These are phyloP conservation scores for Esperia sulphurella DNA, from an alignment of 2,888 invertebrate species.

Conservation along the genomic window DNA sequence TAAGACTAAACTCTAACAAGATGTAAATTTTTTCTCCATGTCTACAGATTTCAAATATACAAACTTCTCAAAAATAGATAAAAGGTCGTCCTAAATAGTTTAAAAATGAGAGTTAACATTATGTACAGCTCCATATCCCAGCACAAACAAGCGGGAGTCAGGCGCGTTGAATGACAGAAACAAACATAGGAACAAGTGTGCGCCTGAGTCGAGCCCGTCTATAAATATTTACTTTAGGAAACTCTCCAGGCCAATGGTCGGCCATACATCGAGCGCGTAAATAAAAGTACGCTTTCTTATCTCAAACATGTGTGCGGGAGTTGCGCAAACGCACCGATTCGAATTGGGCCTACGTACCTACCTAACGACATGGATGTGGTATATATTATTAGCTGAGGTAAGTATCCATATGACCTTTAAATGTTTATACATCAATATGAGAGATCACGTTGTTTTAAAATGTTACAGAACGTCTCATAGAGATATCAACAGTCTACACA, in stretches of 20 bases:
- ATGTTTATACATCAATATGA: background rate
- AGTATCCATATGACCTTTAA: too few species aligned
- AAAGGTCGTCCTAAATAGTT: too few species aligned
- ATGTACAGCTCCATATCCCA: background rate
- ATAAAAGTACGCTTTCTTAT: constrained; percentile 75
- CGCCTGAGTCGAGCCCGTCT: constrained; percentile 54
- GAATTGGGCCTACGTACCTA: constrained; percentile 29
- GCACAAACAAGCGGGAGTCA: constrained; percentile 31
- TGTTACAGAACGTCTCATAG: background rate
- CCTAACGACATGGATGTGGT: background rate
- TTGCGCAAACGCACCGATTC: constrained; percentile 58
- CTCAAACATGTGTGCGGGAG: constrained; percentile 57
- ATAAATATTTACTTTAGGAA: constrained; percentile 78
- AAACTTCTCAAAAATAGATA: too few species aligned
- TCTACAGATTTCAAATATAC: too few species aligned
- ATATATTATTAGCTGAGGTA: too few species aligned
- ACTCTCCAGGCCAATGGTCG: constrained; percentile 73
- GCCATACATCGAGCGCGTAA: constrained; percentile 57
- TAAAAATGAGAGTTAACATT: too few species aligned
- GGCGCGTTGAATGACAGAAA: constrained; percentile 71
- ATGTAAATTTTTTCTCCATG: too few species aligned
- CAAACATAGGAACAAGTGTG: constrained; percentile 73
- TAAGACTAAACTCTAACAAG: too few species aligned
- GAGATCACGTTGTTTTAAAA: background rate
- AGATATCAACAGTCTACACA: too few species aligned